Conservation (phyloP, 2,888 invertebrate genomes). For the Sarcophaga carnaria region DNA sequence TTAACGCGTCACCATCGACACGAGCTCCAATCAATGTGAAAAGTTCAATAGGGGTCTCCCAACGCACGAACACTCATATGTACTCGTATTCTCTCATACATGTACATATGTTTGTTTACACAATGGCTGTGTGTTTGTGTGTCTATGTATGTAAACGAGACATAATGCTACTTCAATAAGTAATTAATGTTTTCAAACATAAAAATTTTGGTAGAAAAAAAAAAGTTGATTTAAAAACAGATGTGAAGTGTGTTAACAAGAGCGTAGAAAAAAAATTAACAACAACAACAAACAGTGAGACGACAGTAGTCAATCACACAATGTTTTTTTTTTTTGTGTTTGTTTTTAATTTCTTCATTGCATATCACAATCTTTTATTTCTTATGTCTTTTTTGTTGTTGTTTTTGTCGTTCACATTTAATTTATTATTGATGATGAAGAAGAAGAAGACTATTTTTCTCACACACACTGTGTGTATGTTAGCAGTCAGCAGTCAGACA, state of each 20-base stretch:
- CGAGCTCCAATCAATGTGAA: conserved; percentile 15
- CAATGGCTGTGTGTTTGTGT: no score
- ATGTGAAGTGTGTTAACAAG: background rate
- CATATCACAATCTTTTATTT: background rate
- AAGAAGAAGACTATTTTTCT: background rate
- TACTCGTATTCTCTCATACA: background rate
- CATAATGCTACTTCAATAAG: background rate
- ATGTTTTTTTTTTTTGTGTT: background rate
- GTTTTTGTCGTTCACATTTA: background rate
- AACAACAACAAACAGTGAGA: background rate
- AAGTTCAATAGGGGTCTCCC: conserved; percentile 24
- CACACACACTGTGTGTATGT: conserved; percentile 1
- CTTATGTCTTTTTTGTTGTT: background rate
- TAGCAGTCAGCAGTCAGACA: conserved; percentile 48
- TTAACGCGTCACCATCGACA: background rate
- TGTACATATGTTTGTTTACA: background rate
- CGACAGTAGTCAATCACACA: no score
- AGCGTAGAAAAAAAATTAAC: background rate
- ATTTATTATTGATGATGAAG: background rate
- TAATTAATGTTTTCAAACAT: background rate
- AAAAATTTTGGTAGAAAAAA: background rate
- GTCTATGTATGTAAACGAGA: background rate
- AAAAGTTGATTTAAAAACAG: background rate
- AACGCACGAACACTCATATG: no score
- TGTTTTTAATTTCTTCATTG: background rate